Evolutionary conservation across 2,797 vertebrate genomes (phyloP), one percentile per base, ranked within the genome.

Genomic region (Masticophis lateralis): DNA sequence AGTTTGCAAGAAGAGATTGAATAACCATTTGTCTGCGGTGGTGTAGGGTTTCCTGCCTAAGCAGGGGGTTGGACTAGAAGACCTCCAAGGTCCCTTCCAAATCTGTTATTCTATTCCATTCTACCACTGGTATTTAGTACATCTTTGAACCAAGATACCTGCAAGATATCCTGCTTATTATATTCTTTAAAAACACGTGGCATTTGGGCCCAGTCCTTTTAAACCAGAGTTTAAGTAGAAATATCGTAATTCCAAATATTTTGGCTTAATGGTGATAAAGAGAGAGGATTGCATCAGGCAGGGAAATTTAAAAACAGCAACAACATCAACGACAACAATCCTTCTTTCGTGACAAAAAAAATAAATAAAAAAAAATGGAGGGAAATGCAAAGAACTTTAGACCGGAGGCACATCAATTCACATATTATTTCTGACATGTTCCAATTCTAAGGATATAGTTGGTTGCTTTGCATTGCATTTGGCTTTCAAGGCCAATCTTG

Each of bases 391-490:
- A 94, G 90, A 95, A 91, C 0, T 1, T 28, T 4, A 92, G 61
- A 90, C n/a, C 92, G 88, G 10, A 93, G 92, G 63, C 95, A 37
- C 59, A 96, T 96, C 87, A 90, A 94, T 95, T 95, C 91, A 94
- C n/a, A 4, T 94, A 91, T 92, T 96, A 93, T 25, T 95, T 94
- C 69, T 95, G 93, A 95, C 89, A 95, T 5, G 37, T 94, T 95
- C 63, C 2, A 79, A 59, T 94, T 94, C 16, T 92, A 69, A 90
- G 93, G 37, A 92, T 94, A 93, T 94, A 94, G 87, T 94, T 93
- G 90, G 7, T 37, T 95, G 91, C 90, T 86, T 94, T 94, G 83
- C 69, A 90, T 93, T 94, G 0, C 25, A 60, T 94, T 93, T 95
- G 28, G 5, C 92, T 95, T 95, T 96, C 94, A 95, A 95, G 90